Percentiles rank a stretch among this genome's conserved stretches.
Conservation (phyloP, 1,140 invertebrate genomes). For the Zaprionus kolodkinae region DNA sequence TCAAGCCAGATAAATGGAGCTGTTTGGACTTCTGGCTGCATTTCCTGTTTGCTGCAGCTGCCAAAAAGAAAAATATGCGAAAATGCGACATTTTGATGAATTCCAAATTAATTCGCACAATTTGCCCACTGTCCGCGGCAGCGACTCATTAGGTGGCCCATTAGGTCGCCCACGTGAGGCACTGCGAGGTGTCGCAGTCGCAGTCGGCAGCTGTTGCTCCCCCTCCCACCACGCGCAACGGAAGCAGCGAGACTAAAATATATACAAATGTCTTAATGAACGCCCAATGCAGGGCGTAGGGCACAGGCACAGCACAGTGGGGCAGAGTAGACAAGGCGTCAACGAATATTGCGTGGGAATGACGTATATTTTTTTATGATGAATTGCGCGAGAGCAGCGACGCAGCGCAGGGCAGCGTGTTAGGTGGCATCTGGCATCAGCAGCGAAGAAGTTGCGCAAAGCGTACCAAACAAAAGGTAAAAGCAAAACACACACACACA, state of each 20-base stretch:
- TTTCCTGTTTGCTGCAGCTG: slow-evolving; percentile 67
- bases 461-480: slow-evolving; percentile 1
- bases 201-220: background rate
- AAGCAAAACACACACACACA: background rate
- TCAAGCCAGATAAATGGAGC: slow-evolving; percentile 5
- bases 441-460: slow-evolving; percentile 29
- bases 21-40: slow-evolving; percentile 41
- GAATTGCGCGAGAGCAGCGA: slow-evolving; percentile 51
- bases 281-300: background rate
- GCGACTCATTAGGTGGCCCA: slow-evolving; percentile 60
- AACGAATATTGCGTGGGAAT: slow-evolving; percentile 49
- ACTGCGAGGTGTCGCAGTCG: no score
- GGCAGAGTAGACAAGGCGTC: slow-evolving; percentile 11
- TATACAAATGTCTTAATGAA: slow-evolving; percentile 44
- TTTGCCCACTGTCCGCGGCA: slow-evolving; percentile 51
- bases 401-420: slow-evolving; percentile 35
- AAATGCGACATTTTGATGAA: slow-evolving; percentile 58
- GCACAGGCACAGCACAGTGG: background rate
- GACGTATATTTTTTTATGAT: slow-evolving; percentile 51
- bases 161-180: slow-evolving; percentile 61
- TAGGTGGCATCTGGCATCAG: slow-evolving; percentile 36
- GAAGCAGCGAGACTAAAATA: slow-evolving; percentile 32
- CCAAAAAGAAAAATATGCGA: no score
- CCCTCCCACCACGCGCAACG: slow-evolving; percentile 4
- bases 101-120: slow-evolving; percentile 73